These are phyloP conservation scores for Willisornis vidua DNA, from an alignment of 2,113 vertebrate genomes.

Conservation along the genomic window DNA sequence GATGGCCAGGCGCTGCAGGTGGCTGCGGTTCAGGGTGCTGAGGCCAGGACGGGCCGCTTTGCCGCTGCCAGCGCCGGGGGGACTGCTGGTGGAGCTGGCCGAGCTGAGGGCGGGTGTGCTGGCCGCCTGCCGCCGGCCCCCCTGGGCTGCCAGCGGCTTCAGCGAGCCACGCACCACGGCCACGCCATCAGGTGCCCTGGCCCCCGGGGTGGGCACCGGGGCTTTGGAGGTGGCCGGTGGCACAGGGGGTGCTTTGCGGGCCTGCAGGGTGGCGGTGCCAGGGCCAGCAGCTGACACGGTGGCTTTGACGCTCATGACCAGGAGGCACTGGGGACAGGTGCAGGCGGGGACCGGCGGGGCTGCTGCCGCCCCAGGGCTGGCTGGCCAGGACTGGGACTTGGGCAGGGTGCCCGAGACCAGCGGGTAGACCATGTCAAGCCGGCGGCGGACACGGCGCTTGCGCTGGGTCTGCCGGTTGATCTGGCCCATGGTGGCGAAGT, in stretches of 20 bases:
- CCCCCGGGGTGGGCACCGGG: not conserved
- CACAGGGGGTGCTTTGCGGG: not conserved
- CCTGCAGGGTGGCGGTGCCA: conserved; percentile 59
- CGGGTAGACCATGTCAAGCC: conserved; percentile 83
- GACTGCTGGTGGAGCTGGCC: conserved; percentile 53
- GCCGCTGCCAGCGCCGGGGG: not conserved
- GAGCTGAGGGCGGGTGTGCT: conserved; percentile 68
- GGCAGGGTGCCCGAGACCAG: conserved; percentile 81
- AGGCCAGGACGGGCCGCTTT: conserved; percentile 73
- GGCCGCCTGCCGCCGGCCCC: conserved; percentile 66
- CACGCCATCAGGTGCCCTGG: not conserved
- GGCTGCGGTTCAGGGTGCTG: conserved; percentile 83
- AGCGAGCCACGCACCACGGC: conserved; percentile 35
- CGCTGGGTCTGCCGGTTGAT: conserved; percentile 83
- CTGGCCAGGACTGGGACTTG: conserved; percentile 78
- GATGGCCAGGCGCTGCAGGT: conserved; percentile 89
- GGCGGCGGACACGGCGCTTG: conserved; percentile 84
- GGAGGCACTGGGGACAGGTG: conserved; percentile 89
- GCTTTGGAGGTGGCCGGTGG: not conserved
- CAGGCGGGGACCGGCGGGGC: conserved; percentile 77
- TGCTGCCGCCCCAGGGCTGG: conserved; percentile 22
- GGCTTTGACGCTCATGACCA: conserved; percentile 88
- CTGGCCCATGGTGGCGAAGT: conserved; percentile 82
- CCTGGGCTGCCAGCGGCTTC: conserved; percentile 75
- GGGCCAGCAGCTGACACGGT: not conserved